Evolutionary conservation across 1,140 invertebrate genomes (phyloP).

Genomic region (Campoletis sonorensis): DNA sequence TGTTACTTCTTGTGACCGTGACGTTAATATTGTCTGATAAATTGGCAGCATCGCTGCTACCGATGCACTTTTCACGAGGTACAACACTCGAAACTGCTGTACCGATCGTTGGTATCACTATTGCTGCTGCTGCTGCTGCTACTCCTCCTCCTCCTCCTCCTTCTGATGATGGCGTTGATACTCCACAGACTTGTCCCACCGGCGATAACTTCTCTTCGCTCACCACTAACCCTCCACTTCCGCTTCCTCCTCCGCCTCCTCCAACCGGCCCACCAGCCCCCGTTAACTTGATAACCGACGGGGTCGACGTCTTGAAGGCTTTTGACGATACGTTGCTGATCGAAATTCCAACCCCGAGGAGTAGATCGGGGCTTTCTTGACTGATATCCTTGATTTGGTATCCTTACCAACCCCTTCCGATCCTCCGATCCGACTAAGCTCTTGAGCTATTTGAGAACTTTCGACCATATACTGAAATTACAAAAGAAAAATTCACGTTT

Average conservation of each 20-base stretch:
- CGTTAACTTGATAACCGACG: slow-evolving; percentile 73
- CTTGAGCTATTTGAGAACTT: slow-evolving; percentile 69
- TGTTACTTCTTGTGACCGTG: slow-evolving; percentile 1
- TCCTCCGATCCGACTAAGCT: slow-evolving; percentile 31
- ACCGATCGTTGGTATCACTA: slow-evolving; percentile 44
- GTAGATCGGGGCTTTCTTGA: slow-evolving; percentile 42
- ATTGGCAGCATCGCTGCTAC: slow-evolving; percentile 47
- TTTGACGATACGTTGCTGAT: slow-evolving; percentile 59
- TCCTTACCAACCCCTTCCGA: slow-evolving; percentile 28
- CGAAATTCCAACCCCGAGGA: slow-evolving; percentile 26
- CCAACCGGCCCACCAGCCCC: slow-evolving; percentile 71
- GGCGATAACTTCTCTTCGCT: slow-evolving; percentile 64
- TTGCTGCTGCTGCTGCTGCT: too few relatives aligned
- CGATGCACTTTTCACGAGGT: slow-evolving; percentile 23
- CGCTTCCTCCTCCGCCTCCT: slow-evolving; percentile 49
- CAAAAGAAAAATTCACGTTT: slow-evolving; percentile 38
- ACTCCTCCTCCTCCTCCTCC: slow-evolving; percentile 51
- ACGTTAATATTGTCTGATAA: slow-evolving; percentile 23
- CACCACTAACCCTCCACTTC: background rate
- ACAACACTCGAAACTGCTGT: slow-evolving; percentile 13
- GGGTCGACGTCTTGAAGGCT: slow-evolving; percentile 75
- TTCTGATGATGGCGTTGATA: slow-evolving; percentile 32
- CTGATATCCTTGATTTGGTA: slow-evolving; percentile 6
- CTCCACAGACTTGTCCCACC: slow-evolving; percentile 41
- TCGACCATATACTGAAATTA: slow-evolving; percentile 66